Conservation (phyloP, 2,797 vertebrate genomes). For the Halcyon badia region DNA sequence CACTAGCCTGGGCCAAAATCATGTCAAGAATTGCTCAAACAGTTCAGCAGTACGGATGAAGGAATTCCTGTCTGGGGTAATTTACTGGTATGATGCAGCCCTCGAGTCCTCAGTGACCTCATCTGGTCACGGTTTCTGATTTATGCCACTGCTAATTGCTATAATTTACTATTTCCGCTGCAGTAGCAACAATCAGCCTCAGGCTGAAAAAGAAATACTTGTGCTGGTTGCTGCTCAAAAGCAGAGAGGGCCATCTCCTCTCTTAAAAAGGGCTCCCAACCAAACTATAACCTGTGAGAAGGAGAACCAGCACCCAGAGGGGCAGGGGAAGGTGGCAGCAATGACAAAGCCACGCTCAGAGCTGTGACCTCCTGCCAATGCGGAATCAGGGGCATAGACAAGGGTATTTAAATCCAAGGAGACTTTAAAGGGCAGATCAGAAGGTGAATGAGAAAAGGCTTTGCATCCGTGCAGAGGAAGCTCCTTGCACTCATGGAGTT, state of each 20-base stretch:
- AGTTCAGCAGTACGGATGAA: background rate
- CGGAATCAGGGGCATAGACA: background rate
- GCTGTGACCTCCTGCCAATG: background rate
- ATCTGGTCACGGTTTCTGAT: background rate
- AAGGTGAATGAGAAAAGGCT: background rate
- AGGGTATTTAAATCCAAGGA: background rate
- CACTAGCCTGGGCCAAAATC: background rate
- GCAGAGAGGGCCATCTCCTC: background rate
- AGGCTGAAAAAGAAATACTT: background rate
- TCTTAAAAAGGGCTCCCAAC: background rate
- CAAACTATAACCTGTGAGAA: background rate
- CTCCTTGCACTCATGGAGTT: background rate
- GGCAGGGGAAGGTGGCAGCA: background rate
- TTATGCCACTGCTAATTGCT: conserved; percentile 10
- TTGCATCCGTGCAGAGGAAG: background rate
- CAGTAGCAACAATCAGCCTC: background rate
- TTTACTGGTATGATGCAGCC: conserved; percentile 13
- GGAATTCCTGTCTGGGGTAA: conserved; percentile 45
- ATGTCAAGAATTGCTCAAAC: background rate
- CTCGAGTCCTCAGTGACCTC: background rate
- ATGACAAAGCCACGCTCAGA: background rate
- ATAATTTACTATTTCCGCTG: conserved; percentile 11
- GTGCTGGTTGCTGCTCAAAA: background rate
- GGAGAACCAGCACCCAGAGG: background rate
- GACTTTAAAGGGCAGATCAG: background rate